Conservation (phyloP, 2,888 invertebrate genomes). For the Polylopha cassiicola region DNA sequence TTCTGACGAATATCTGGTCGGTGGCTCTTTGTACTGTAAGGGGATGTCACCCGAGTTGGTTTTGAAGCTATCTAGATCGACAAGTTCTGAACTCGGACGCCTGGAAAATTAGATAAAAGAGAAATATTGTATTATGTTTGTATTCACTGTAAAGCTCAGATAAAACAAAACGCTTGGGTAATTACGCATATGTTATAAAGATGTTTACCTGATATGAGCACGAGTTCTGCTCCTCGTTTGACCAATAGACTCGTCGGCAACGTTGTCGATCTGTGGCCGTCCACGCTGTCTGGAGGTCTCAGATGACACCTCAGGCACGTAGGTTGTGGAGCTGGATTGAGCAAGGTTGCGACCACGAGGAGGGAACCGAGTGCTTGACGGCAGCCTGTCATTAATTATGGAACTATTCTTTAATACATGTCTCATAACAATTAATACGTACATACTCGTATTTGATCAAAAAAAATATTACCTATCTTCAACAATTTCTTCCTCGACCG, state of each 20-base stretch:
- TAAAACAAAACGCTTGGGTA: background rate
- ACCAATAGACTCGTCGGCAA: slow-evolving; percentile 68
- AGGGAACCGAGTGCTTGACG: slow-evolving; percentile 91
- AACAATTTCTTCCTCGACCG: slow-evolving; percentile 72
- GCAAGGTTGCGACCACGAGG: slow-evolving; percentile 79
- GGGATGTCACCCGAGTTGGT: slow-evolving; percentile 80
- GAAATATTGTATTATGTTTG: slow-evolving; percentile 2
- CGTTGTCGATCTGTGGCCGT: slow-evolving; percentile 60
- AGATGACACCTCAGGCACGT: slow-evolving; percentile 62
- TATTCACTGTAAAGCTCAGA: slow-evolving; percentile 12
- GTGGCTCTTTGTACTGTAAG: slow-evolving; percentile 70
- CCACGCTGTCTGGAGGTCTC: slow-evolving; percentile 63
- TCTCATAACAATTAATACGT: too few species aligned
- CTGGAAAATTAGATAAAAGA: slow-evolving; percentile 49
- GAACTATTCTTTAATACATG: too few species aligned
- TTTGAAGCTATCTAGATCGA: slow-evolving; percentile 89
- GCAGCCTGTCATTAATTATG: slow-evolving; percentile 70
- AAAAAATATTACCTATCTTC: slow-evolving; percentile 63
- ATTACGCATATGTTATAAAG: slow-evolving; percentile 3
- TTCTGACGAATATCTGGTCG: slow-evolving; percentile 66
- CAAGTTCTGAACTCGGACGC: slow-evolving; percentile 86
- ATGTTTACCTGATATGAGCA: slow-evolving; percentile 75
- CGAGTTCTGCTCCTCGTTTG: slow-evolving; percentile 76
- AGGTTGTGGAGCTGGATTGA: slow-evolving; percentile 68
- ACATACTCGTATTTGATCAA: too few species aligned